Evolutionary conservation across 2,113 vertebrate species (phyloP).

Genomic region (Axis porcinus): DNA sequence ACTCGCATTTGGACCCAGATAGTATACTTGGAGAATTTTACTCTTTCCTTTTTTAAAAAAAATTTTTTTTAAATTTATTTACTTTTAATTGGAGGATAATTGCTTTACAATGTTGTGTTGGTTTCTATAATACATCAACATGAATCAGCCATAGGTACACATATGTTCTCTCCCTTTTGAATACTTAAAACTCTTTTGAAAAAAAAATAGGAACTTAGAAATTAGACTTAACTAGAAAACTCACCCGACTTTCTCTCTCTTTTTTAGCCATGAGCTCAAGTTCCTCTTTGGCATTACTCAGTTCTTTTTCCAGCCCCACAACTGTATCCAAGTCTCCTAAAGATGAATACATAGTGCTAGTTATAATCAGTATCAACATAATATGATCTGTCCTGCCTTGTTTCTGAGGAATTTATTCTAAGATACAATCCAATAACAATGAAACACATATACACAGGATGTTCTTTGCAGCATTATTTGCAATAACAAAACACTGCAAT

Average conservation of each 20-base stretch:
- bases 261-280: slow-evolving; percentile 86
- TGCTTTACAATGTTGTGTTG: neutral
- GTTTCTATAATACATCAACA: neutral
- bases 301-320: slow-evolving; percentile 81
- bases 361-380: neutral
- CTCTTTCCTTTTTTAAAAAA: neutral
- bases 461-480: neutral
- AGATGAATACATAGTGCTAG: slow-evolving; percentile 24
- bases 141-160: neutral
- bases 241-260: slow-evolving; percentile 88
- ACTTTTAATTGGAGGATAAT: neutral
- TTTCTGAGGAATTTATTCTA: neutral
- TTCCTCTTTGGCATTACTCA: slow-evolving; percentile 86
- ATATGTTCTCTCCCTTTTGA: neutral
- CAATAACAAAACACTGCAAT: neutral
- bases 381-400: neutral
- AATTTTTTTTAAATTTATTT: neutral
- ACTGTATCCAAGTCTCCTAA: slow-evolving; percentile 62
- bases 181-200: neutral
- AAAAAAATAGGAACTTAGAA: neutral
- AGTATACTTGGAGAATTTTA: neutral
- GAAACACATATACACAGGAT: neutral
- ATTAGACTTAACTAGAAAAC: slow-evolving; percentile 6
- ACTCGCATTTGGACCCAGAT: neutral
- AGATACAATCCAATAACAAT: neutral